phyloP scores from a whole-genome alignment of 2,797 vertebrate species.

The Rhincodon typus region DNA sequence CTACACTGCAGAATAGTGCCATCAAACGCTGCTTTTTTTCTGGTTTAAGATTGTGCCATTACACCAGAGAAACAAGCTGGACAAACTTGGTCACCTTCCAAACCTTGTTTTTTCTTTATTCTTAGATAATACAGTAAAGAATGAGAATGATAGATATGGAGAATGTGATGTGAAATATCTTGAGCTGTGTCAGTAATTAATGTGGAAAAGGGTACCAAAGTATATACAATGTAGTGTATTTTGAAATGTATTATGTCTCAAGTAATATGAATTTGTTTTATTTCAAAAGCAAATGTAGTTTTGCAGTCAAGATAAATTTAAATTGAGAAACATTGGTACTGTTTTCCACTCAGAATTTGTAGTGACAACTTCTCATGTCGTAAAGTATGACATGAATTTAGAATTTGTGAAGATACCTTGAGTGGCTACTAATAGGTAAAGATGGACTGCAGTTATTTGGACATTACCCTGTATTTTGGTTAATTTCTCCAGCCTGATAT shows the following conservation, averaged over 20 bases:
- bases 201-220: background rate
- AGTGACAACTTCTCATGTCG: background rate
- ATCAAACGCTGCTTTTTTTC: background rate
- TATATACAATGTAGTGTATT: background rate
- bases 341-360: background rate
- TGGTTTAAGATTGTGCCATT: background rate
- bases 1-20: background rate
- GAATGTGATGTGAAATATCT: background rate
- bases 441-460: background rate
- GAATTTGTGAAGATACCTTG: background rate
- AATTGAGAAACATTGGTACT: background rate
- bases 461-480: background rate
- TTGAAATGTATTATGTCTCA: background rate
- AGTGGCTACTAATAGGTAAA: background rate
- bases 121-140: background rate
- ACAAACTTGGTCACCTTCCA: no score
- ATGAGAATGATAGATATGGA: no score
- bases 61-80: no score
- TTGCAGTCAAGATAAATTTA: background rate
- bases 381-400: background rate
- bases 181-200: background rate
- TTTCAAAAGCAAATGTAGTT: background rate
- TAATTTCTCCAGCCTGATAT: background rate
- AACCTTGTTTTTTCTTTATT: conserved; percentile 8
- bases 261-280: background rate